Conservation (phyloP, 2,797 vertebrate species). For the Siniperca obscura region DNA sequence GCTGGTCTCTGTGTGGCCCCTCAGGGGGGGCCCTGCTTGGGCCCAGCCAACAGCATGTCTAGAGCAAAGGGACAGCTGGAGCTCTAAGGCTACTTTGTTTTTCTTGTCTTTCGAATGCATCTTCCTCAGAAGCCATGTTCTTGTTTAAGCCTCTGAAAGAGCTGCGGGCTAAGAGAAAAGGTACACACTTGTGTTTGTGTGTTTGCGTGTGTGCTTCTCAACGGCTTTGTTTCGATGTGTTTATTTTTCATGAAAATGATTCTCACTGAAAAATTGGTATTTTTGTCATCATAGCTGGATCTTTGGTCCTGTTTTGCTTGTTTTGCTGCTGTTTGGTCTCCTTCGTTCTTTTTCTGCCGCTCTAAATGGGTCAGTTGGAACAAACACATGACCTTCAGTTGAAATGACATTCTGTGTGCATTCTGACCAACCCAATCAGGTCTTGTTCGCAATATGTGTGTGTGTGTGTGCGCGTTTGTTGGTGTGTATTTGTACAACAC, state of each 20-base stretch:
- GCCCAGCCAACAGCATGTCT: slow-evolving; percentile 47
- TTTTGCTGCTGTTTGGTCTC: slow-evolving; percentile 50
- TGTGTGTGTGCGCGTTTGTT: slow-evolving; percentile 27
- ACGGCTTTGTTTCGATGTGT: slow-evolving; percentile 21
- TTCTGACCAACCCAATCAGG: slow-evolving; percentile 47
- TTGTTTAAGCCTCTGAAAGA: slow-evolving; percentile 85
- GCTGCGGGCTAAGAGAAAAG: slow-evolving; percentile 86
- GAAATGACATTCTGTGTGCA: slow-evolving; percentile 60
- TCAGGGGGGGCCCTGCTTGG: slow-evolving; percentile 8
- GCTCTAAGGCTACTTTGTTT: slow-evolving; percentile 68
- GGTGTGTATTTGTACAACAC: slow-evolving; percentile 10
- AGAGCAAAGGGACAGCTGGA: slow-evolving; percentile 53
- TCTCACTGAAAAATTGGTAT: slow-evolving; percentile 22
- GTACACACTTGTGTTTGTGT: slow-evolving; percentile 71
- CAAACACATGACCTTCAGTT: slow-evolving; percentile 64
- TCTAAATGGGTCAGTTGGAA: slow-evolving; percentile 75
- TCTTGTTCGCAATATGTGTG: slow-evolving; percentile 23
- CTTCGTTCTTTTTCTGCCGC: slow-evolving; percentile 48
- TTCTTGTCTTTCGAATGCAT: slow-evolving; percentile 74
- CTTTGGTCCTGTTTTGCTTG: slow-evolving; percentile 34
- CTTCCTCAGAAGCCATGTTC: slow-evolving; percentile 84
- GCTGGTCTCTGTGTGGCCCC: slow-evolving; percentile 53
- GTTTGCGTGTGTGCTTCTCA: slow-evolving; percentile 32
- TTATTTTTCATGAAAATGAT: slow-evolving; percentile 32
- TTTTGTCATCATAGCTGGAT: slow-evolving; percentile 20